Evolutionary conservation across 2,113 vertebrate species (phyloP), one percentile per base, ranked within the genome.

Genomic region (Pavo muticus): DNA sequence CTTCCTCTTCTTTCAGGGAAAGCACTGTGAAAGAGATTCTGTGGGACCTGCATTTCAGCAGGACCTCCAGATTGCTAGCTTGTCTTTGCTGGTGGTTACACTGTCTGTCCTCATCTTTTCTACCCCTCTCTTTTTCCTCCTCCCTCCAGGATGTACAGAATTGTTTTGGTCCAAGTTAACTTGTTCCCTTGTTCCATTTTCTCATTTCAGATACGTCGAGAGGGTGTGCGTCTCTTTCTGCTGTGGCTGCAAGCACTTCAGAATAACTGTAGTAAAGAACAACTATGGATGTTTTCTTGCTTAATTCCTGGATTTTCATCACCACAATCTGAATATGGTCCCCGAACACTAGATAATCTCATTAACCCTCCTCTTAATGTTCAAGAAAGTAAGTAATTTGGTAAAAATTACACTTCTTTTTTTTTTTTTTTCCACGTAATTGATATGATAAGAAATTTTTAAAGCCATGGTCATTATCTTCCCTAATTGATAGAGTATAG

Each of bases 201-300:
- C 83, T 61, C 75, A 57, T 47, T 73, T 88, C 95, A 99, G 99
- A 99, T 99, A 94, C 99, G 99, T 24, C 98, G 99, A 94, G 99
- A 99, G 97, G 99, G 99, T 11, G 98, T 99, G 74, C 99, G 99
- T 81, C 97, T 99, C 94, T 99, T 99, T 97, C 97, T 99, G 94
- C 93, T 99, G 86, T 99, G 99, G 99, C 98, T 99, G 97, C 99
- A 99, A 98, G 99, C 99, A 25, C 97, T 99, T 93, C 99, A 99
- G 84, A 98, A 97, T 95, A 99, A 99, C 77, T 99, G 99, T 29
- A 98, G 98, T 96, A 98, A 95, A 65, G 99, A 99, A 96, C 99
- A 99, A 90, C 98, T 99, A 82, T 99, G 99, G 97, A 99, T 99
- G 97, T 99, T 99, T 91, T 99, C 99, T 50, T 99, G 99, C 94